Conservation (phyloP, 2,888 invertebrate species). For the Dynastes grantii region DNA sequence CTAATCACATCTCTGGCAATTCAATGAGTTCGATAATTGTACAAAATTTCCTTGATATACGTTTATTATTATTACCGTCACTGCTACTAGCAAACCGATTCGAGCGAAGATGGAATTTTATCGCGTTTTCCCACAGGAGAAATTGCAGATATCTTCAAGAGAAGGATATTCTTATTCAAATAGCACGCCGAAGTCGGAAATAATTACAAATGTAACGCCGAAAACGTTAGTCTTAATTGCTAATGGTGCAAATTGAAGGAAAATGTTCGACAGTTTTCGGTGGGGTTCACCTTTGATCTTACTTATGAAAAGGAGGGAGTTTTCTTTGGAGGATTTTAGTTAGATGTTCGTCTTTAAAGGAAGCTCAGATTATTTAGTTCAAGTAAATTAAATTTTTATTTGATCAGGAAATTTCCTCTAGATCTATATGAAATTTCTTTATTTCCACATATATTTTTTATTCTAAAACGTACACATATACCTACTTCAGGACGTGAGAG, state of each 20-base stretch:
- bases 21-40: background rate
- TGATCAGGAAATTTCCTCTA: no score
- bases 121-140: background rate
- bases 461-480: no score
- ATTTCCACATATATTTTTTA: background rate
- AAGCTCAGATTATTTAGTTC: no score
- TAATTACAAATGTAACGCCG: slow-evolving; percentile 36
- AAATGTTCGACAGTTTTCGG: slow-evolving; percentile 19
- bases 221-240: slow-evolving; percentile 37
- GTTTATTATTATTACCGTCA: background rate
- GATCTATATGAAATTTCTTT: background rate
- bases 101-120: slow-evolving; percentile 2
- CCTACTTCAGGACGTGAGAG: no score
- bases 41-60: background rate
- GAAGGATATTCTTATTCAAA: slow-evolving; percentile 30
- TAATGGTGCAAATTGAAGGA: slow-evolving; percentile 22
- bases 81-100: background rate
- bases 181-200: slow-evolving; percentile 13
- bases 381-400: no score
- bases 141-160: background rate
- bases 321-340: no score
- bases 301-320: background rate
- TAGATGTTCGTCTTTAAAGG: background rate
- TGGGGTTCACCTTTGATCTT: slow-evolving; percentile 25
- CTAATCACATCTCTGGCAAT: no score